A percentile compares a stretch with the other conserved stretches of the same genome.
Evolutionary conservation across 2,113 vertebrate genomes (phyloP).

Genomic region (Eudyptes chrysolophus): DNA sequence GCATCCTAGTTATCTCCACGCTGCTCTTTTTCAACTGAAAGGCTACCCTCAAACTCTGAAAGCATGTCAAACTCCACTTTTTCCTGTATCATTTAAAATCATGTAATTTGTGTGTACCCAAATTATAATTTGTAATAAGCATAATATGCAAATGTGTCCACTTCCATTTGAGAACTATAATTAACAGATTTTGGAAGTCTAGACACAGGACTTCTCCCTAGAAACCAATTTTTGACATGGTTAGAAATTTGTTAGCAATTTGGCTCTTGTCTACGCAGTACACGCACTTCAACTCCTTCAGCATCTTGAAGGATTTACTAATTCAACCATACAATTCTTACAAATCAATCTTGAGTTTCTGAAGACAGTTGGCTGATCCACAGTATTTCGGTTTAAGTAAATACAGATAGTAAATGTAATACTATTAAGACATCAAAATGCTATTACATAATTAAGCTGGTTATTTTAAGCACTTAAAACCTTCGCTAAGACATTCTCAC

Average conservation of each 20-base stretch:
- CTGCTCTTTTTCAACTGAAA: not conserved
- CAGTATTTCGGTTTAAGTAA: not conserved
- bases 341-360: not conserved
- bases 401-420: not conserved
- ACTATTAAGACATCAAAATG: not conserved
- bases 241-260: not conserved
- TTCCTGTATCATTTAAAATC: not conserved
- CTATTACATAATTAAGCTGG: slow-evolving; percentile 26
- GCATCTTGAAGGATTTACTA: not conserved
- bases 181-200: not conserved
- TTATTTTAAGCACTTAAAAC: slow-evolving; percentile 50
- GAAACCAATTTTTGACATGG: not conserved
- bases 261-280: not conserved
- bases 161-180: not conserved
- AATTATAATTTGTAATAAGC: not conserved
- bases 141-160: not conserved
- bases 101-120: not conserved
- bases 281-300: not conserved
- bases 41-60: not conserved
- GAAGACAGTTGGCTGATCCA: not conserved
- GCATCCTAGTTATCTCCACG: not conserved
- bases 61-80: not conserved
- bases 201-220: not conserved
- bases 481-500: not conserved
- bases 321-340: not conserved